Base-by-base conservation (phyloP, 2,888 invertebrate genomes). In the Baccha elongata region DNA sequence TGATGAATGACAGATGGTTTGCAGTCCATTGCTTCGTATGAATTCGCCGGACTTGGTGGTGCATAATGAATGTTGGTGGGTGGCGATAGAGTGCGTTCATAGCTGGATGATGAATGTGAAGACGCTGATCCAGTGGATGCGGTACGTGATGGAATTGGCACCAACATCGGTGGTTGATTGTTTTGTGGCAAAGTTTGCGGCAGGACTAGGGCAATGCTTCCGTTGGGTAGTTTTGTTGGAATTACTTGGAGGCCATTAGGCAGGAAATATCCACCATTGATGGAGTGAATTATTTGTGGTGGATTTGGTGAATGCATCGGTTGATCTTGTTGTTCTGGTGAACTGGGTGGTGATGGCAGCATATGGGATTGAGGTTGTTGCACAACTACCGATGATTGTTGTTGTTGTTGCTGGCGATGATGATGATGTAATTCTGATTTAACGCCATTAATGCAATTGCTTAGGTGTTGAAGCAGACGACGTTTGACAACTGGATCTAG, bases 211-310 rank as follows among this genome's bases (percentile, higher is more conserved):
- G 96, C 96, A 84, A 96, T 94, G 89, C 96, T 96, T 0, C 96
- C 96, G 87, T 96, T 96, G 21, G 96, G 93, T 15, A 97, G 89
- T 85, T 96, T 92, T 10, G 96, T 96, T 19, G 96, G 96, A 11
- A 96, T 95, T 62, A 97, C 91, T 83, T 96, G 96, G 2, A 96
- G 93, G 21, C 95, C 94, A 86, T 95, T 95, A 87, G 93, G 92
- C 85, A 94, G 90, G 86, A 93, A 93, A 84, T 93, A 93, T 0
- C 94, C 93, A 2, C 93, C 92, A 85, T 92, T 92, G 35, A 91
- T 91, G 11, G 88, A 90, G 80, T 89, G 88, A 71, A 90, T 90
- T 13, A 90, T 88, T 85, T 90, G 90, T 29, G 88, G 86, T 68
- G 85, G 86, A 8, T 87, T 85, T 55, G 87, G 87, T 62, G 87